These are phyloP conservation scores for Electrophaes corylata DNA, from an alignment of 2,888 invertebrate species.

Conservation along the genomic window DNA sequence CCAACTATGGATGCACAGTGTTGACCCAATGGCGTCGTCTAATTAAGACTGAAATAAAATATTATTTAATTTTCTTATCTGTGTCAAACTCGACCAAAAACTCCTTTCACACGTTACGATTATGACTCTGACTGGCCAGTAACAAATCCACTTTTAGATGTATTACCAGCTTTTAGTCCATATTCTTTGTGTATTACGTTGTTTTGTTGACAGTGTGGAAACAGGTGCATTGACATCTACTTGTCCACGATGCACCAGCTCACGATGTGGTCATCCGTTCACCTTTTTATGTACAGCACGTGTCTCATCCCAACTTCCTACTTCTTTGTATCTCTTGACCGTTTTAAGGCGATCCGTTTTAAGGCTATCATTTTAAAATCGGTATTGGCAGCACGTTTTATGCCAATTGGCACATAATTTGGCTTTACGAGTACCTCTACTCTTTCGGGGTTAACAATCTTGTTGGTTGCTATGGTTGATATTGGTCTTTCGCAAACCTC, in stretches of 20 bases:
- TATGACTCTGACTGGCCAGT: not conserved
- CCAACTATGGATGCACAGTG: too few relatives aligned
- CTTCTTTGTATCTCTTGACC: constrained; percentile 50
- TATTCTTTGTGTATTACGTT: too few relatives aligned
- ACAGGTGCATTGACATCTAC: constrained; percentile 39
- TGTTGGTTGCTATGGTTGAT: not conserved
- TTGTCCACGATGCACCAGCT: constrained; percentile 31
- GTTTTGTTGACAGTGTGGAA: constrained; percentile 25
- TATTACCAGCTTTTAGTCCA: too few relatives aligned
- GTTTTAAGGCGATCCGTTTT: constrained; percentile 45
- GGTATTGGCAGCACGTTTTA: constrained; percentile 36
- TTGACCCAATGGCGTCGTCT: too few relatives aligned
- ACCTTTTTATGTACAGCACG: constrained; percentile 45
- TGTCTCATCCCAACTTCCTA: constrained; percentile 46
- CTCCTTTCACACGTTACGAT: not conserved
- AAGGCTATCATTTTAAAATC: constrained; percentile 39
- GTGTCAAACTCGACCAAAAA: too few relatives aligned
- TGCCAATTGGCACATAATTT: constrained; percentile 47
- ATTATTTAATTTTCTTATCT: too few relatives aligned
- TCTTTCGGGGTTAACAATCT: not conserved
- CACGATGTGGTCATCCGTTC: constrained; percentile 36
- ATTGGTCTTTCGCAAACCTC: too few relatives aligned
- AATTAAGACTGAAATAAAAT: too few relatives aligned
- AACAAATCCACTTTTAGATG: too few relatives aligned
- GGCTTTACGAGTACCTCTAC: constrained; percentile 11